These are phyloP conservation scores for Acanthurus lineatus DNA, from an alignment of 2,797 vertebrate species.

Conservation along the genomic window DNA sequence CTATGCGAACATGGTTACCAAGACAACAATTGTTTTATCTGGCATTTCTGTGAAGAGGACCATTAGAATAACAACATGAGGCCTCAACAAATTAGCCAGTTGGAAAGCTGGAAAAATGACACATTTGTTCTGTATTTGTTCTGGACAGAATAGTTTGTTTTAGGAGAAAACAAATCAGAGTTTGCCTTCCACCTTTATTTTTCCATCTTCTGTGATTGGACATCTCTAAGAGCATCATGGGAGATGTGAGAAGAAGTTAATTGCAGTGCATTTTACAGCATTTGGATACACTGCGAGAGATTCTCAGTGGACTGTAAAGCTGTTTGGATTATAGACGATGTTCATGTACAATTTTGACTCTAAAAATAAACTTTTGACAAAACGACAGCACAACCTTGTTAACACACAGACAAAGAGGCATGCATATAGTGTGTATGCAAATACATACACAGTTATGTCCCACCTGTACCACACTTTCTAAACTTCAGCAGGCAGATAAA, in stretches of 20 bases:
- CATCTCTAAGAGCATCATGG: conserved; percentile 30
- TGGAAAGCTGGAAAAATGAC: conserved; percentile 63
- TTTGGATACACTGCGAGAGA: conserved; percentile 4
- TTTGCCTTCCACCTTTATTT: conserved; percentile 55
- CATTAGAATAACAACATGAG: conserved; percentile 68
- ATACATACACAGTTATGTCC: background rate
- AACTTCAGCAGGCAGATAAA: conserved; percentile 58
- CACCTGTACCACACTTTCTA: conserved; percentile 3
- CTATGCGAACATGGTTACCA: conserved; percentile 54
- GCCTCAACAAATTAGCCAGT: conserved; percentile 56
- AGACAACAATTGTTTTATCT: conserved; percentile 68
- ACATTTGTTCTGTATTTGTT: conserved; percentile 69
- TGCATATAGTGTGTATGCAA: too few species aligned
- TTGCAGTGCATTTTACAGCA: background rate
- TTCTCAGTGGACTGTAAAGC: background rate
- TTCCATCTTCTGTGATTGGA: conserved; percentile 55
- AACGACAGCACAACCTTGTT: background rate
- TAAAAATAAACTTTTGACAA: background rate
- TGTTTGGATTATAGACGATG: background rate
- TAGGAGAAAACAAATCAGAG: conserved; percentile 45
- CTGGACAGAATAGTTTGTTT: conserved; percentile 55
- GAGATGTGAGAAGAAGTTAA: background rate
- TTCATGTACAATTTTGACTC: background rate
- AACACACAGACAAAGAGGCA: background rate
- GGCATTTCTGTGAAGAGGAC: conserved; percentile 53